Base-by-base conservation (phyloP, 2,797 vertebrate genomes). In the Lerista edwardsae region DNA sequence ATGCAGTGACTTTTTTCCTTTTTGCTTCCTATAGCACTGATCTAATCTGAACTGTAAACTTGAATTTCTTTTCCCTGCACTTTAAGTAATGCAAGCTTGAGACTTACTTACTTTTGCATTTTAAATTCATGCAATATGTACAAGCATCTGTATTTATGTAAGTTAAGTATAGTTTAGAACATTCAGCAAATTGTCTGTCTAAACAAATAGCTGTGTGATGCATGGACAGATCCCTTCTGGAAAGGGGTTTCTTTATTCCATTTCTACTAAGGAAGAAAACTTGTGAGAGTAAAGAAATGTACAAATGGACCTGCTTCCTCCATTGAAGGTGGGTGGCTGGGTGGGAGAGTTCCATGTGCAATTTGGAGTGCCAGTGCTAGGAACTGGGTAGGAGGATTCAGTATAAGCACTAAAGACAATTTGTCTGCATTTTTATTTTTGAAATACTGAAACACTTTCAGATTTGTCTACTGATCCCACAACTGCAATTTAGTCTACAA, bases 381-480 rank as follows among this genome's bases (percentile, higher is more conserved):
- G 8, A 73, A 51, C 65, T 76, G 12, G 15, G 71, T 71, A 69
- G 79, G 55, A 61, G 61, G 59, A 39, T 17, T 51, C n/a, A 44
- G 3, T 75, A 34, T 68, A 80, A 47, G 19, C 75, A 67, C 62
- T 25, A 55, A 68, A 41, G 6, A 77, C 11, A 41, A 47, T 19
- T 83, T 97, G 94, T 95, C 89, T 80, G 92, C 95, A 92, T 95
- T 95, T 93, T 94, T 91, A 94, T 90, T 95, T 95, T 94, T 95
- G 94, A 96, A 94, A 95, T 96, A 94, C 91, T 95, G 95, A 89
- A 94, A 96, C 96, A 96, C 96, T 97, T 96, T 98, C 96, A 96
- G 96, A 96, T 98, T 97, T 98, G 96, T 97, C 97, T 98, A 94
- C 94, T 91, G 90, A 96, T 96, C 95, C 96, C 93, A 41, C 64